Conservation (phyloP, 23 tunicate species). For the Corella eumyota region DNA sequence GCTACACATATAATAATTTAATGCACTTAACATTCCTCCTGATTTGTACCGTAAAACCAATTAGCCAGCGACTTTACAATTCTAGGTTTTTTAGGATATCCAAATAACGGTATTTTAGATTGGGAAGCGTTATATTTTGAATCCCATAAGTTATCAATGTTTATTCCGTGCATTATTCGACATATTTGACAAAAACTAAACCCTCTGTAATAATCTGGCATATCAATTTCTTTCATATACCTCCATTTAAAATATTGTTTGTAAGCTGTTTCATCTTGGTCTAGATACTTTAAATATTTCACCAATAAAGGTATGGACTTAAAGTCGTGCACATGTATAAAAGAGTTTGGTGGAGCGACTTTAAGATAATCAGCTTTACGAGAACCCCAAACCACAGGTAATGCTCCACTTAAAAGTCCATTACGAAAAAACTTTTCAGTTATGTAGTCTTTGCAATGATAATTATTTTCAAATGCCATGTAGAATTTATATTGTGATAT, state of each 20-base stretch:
- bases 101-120: too few relatives aligned
- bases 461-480: slow-evolving; percentile 2
- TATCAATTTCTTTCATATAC: too few relatives aligned
- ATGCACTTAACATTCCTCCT: too few relatives aligned
- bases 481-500: slow-evolving; percentile 1
- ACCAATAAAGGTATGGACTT: not conserved
- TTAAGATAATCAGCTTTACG: not conserved
- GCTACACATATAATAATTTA: too few relatives aligned
- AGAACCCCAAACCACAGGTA: slow-evolving; percentile 3
- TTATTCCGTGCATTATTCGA: too few relatives aligned
- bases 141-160: too few relatives aligned
- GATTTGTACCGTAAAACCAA: too few relatives aligned
- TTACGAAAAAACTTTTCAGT: not conserved
- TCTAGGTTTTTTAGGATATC: too few relatives aligned
- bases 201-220: too few relatives aligned
- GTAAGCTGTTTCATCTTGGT: slow-evolving; percentile 5
- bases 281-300: not conserved
- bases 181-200: too few relatives aligned
- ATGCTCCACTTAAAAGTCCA: not conserved
- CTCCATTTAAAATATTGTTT: slow-evolving; percentile 2
- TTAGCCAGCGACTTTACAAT: too few relatives aligned
- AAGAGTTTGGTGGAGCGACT: slow-evolving; percentile 4
- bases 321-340: slow-evolving; percentile 1
- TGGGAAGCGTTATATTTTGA: too few relatives aligned
- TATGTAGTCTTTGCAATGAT: slow-evolving; percentile 2